These are phyloP conservation scores for Alethe diademata DNA, from an alignment of 2,113 vertebrate genomes.

Conservation along the genomic window DNA sequence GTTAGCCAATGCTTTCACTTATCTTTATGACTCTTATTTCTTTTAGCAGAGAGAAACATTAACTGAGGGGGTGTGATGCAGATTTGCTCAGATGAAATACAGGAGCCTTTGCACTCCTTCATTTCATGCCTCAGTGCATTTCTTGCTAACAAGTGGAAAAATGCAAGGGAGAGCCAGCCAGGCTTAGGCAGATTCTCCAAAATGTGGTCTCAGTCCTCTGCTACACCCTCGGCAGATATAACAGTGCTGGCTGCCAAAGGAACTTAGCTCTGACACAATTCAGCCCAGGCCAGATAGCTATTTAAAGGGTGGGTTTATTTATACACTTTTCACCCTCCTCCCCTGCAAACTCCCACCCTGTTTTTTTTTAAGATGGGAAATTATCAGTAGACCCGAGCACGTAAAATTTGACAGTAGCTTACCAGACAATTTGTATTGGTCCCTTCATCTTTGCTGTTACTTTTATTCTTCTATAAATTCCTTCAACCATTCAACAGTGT, in stretches of 20 bases:
- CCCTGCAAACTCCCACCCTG: background rate
- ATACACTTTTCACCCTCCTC: background rate
- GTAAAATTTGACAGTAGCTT: background rate
- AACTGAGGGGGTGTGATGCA: background rate
- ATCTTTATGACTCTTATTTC: background rate
- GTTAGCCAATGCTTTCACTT: background rate
- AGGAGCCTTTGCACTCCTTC: background rate
- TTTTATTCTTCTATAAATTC: slow-evolving; percentile 45
- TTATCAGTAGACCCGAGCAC: background rate
- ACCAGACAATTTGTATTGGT: background rate
- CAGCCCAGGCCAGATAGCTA: slow-evolving; percentile 1
- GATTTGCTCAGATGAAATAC: background rate
- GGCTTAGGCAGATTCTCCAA: background rate
- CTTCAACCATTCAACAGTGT: background rate
- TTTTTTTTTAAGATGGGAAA: background rate
- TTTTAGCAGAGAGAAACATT: background rate
- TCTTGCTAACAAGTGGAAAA: slow-evolving; percentile 1
- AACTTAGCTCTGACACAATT: background rate
- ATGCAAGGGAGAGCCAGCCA: background rate
- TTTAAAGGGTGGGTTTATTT: slow-evolving; percentile 34
- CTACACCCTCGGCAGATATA: background rate
- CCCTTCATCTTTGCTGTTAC: background rate
- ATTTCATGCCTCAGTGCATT: background rate
- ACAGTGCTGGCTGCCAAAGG: background rate
- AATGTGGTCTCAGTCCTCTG: background rate